Evolutionary conservation across 1,140 invertebrate genomes (phyloP), one percentile per base, ranked within the genome.

Genomic region (Hyles vespertilio): DNA sequence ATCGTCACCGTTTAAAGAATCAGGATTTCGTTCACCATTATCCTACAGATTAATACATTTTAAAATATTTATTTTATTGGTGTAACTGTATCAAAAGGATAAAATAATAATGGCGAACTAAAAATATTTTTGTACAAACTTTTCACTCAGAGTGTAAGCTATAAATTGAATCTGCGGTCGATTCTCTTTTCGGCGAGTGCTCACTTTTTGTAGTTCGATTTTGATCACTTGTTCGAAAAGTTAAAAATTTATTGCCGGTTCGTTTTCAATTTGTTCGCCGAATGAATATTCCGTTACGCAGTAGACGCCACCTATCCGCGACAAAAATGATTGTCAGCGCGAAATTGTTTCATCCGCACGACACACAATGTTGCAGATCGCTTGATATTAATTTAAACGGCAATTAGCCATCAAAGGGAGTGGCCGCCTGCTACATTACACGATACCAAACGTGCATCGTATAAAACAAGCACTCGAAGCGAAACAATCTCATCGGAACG

Each of bases 221-320:
- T 81, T 81, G 83, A 88, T 86, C 81, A 85, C 79, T 86, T 79
- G 77, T 84, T 84, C 70, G 74, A 72, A 83, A 85, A 88, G 85
- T 88, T 84, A 74, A 84, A 82, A 85, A 86, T 88, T 88, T 86
- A 88, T 85, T 78, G 72, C 74, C 72, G 56, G 69, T 75, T 73
- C 67, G 74, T 77, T 86, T 84, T 78, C 82, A 86, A 88, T 88
- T 82, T 76, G 66, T 56, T 51, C 61, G 67, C 59, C 68, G 72
- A 77, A 75, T 77, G 66, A 77, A 77, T 75, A 72, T 61, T 52
- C 60, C 36, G 61, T 56, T 59, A 61, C 61, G 54, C 63, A 51
- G 60, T 61, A 67, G 63, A 61, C 53, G 55, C 62, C 58, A 58
- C 55, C 56, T 46, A 54, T 54, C 54, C 49, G 51, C 61, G 62